These are phyloP conservation scores for Palythoa heliodiscus DNA, from an alignment of 92 coral and sea anemone genomes.

Conservation along the genomic window DNA sequence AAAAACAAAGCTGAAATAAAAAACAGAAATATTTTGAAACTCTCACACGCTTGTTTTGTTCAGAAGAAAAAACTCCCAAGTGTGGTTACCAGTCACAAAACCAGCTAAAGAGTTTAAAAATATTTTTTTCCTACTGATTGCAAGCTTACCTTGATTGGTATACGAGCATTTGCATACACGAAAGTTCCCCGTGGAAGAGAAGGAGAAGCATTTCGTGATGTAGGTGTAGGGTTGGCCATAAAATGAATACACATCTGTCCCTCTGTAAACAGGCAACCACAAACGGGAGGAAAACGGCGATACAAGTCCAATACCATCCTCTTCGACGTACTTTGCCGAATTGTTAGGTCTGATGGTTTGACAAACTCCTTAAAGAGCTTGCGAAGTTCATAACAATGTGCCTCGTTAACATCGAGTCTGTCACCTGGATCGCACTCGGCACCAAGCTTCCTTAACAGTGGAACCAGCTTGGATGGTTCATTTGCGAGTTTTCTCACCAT, in stretches of 20 bases:
- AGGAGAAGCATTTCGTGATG: conserved; percentile 18
- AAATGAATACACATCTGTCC: conserved; percentile 81
- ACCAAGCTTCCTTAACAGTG: conserved; percentile 61
- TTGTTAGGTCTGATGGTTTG: conserved; percentile 67
- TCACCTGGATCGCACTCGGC: conserved; percentile 87
- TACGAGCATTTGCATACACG: conserved; percentile 73
- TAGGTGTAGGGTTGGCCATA: conserved; percentile 68
- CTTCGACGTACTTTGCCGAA: conserved; percentile 49
- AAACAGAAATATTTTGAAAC: no score
- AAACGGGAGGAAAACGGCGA: conserved; percentile 85
- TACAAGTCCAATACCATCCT: conserved; percentile 71
- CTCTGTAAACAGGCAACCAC: conserved; percentile 90
- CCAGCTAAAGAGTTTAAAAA: no score
- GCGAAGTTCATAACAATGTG: conserved; percentile 90
- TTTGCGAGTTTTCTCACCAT: conserved; percentile 50
- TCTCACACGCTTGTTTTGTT: no score
- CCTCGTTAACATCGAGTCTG: conserved; percentile 74
- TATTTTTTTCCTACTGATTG: no score
- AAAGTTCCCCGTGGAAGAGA: conserved; percentile 85
- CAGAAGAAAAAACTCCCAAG: no score
- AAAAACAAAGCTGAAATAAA: no score
- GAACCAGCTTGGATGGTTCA: conserved; percentile 52
- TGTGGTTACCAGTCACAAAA: no score
- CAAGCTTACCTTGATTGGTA: conserved; percentile 72
- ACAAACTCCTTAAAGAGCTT: conserved; percentile 92